These are phyloP conservation scores for Psephotus haematonotus DNA, from an alignment of 2,113 vertebrate species.

Conservation along the genomic window DNA sequence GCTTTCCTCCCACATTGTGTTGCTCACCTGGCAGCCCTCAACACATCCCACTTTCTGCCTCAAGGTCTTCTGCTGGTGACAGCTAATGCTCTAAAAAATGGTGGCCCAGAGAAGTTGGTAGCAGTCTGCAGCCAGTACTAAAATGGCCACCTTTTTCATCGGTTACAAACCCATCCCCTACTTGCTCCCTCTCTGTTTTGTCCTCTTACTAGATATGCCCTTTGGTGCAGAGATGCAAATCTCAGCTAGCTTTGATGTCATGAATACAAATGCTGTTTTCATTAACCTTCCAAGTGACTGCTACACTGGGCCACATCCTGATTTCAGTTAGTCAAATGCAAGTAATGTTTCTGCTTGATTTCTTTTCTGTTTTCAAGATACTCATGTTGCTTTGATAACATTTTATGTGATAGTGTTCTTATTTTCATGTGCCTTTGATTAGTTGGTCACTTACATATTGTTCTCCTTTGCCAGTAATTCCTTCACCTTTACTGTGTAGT, in stretches of 20 bases:
- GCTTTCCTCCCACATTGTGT: neutral
- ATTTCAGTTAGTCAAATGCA: conserved; percentile 2
- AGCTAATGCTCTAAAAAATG: neutral
- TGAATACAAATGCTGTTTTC: conserved; percentile 47
- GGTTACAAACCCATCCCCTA: neutral
- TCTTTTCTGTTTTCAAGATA: conserved; percentile 17
- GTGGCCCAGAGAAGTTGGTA: neutral
- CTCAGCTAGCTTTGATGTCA: conserved; percentile 37
- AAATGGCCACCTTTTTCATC: neutral
- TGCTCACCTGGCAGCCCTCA: neutral
- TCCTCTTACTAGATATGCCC: neutral
- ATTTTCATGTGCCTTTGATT: conserved; percentile 26
- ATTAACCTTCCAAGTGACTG: conserved; percentile 40
- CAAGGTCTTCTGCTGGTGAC: neutral
- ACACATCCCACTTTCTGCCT: neutral
- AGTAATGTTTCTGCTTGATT: conserved; percentile 11
- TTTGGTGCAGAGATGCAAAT: conserved; percentile 46
- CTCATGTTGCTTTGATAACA: neutral
- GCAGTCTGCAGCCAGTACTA: neutral
- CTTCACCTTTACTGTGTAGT: conserved; percentile 12
- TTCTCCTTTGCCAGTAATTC: conserved; percentile 12
- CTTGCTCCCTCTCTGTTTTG: neutral
- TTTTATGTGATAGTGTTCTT: neutral
- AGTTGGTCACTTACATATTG: neutral
- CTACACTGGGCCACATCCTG: neutral